phyloP scores from a whole-genome alignment of 37 sponge, comb jelly and placozoan genomes.

The Bolinopsis microptera region DNA sequence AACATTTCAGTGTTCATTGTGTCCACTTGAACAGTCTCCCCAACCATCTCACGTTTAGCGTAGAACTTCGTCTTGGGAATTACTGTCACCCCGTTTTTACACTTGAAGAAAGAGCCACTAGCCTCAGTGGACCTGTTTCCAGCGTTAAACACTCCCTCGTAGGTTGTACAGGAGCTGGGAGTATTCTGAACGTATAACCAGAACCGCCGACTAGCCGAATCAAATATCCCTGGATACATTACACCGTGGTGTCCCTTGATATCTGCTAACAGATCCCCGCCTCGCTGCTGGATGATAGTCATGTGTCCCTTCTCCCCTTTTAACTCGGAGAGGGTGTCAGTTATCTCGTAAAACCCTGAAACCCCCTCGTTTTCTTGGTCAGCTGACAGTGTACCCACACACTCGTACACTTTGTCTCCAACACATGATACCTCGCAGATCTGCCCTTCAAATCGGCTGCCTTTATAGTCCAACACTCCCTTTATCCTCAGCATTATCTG shows the following conservation, averaged over 20 bases:
- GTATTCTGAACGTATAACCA: conserved; percentile 33
- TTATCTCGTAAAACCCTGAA: conserved; percentile 49
- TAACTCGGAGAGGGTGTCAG: conserved; percentile 4
- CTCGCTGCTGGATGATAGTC: conserved; percentile 29
- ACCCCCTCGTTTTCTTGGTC: conserved; percentile 47
- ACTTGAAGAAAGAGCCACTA: not conserved
- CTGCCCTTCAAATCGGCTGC: conserved; percentile 54
- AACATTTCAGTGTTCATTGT: not conserved
- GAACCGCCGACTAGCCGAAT: not conserved
- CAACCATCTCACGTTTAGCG: not conserved
- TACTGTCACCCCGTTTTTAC: conserved; percentile 15
- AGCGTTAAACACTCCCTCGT: not conserved
- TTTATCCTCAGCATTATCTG: conserved; percentile 12
- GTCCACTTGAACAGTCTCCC: not conserved
- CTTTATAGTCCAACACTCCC: conserved; percentile 48
- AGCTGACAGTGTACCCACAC: conserved; percentile 52
- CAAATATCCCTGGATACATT: conserved; percentile 35
- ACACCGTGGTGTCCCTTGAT: conserved; percentile 15
- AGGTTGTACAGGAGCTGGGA: conserved; percentile 23
- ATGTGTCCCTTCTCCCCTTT: conserved; percentile 12
- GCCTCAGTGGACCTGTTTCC: not conserved
- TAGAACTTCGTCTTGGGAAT: conserved; percentile 18
- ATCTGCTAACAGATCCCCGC: conserved; percentile 36
- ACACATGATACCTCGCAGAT: not conserved
- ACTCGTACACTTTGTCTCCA: not conserved